Evolutionary conservation across 2,113 vertebrate species (phyloP).

Genomic region (Mustela lutreola): DNA sequence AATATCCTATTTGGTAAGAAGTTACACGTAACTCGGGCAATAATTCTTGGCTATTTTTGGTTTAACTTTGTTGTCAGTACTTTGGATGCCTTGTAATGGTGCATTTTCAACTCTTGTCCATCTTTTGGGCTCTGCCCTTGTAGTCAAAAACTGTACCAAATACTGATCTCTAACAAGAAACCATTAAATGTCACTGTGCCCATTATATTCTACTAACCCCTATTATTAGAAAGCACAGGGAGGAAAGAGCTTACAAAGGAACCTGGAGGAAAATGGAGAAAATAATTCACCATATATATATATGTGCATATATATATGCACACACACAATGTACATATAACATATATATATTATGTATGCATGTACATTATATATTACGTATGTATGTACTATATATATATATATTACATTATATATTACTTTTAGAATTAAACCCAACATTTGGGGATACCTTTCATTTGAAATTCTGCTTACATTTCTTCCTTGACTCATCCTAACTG

Average conservation of each 20-base stretch:
- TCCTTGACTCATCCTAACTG: not conserved
- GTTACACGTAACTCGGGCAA: not conserved
- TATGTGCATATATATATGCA: no score
- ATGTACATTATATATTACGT: not conserved
- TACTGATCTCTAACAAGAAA: not conserved
- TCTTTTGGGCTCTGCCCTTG: not conserved
- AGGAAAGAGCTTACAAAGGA: constrained; percentile 1
- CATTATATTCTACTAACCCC: not conserved
- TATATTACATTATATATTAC: not conserved
- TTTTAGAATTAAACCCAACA: not conserved
- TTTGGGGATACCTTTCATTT: not conserved
- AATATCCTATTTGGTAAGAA: constrained; percentile 12
- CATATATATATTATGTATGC: not conserved
- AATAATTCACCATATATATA: not conserved
- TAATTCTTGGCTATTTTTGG: not conserved
- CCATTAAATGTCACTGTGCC: not conserved
- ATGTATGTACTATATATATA: not conserved
- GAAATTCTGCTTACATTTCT: not conserved
- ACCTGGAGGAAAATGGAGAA: not conserved
- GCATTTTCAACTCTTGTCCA: not conserved
- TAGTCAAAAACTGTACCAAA: not conserved
- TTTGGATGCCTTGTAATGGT: not conserved
- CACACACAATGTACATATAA: not conserved
- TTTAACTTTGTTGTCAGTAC: not conserved
- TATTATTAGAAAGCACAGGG: not conserved